Evolutionary conservation across 2,113 vertebrate species (phyloP).

Genomic region (Mirza zaza): DNA sequence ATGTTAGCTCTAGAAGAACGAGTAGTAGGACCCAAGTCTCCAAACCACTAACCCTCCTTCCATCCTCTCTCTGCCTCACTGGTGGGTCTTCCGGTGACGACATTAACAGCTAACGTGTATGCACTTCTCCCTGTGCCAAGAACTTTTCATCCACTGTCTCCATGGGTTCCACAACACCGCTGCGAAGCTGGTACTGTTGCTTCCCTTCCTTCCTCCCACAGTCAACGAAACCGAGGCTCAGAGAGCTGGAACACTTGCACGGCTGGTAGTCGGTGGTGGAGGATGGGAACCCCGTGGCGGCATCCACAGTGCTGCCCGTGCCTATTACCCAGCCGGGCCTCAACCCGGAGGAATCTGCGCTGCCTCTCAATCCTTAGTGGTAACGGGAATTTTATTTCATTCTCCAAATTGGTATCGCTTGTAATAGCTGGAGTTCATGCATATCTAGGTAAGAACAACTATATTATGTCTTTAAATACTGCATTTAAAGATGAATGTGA

Average conservation of each 20-base stretch:
- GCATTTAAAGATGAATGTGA: not conserved
- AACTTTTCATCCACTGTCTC: not conserved
- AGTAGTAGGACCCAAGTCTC: not conserved
- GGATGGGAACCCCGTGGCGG: accelerated
- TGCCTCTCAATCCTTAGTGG: accelerated
- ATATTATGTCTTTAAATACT: not conserved
- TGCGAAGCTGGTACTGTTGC: not conserved
- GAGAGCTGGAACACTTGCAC: not conserved
- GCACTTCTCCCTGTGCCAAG: too few species aligned
- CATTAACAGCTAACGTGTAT: accelerated
- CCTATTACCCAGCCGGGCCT: accelerated
- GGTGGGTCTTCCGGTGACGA: accelerated
- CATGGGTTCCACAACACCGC: not conserved
- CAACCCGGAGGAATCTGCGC: not conserved
- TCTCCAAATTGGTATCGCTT: not conserved
- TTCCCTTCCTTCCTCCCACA: too few species aligned
- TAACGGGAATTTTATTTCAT: not conserved
- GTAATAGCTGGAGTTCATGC: accelerated
- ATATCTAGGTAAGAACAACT: not conserved
- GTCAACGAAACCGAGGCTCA: not conserved
- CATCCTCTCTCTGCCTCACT: not conserved
- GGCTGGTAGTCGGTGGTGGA: accelerated
- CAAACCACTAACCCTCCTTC: accelerated
- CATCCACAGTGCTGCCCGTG: accelerated
- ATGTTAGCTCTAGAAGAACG: not conserved